Conservation (phyloP, 2,797 vertebrate genomes). For the Linurgus olivaceus region DNA sequence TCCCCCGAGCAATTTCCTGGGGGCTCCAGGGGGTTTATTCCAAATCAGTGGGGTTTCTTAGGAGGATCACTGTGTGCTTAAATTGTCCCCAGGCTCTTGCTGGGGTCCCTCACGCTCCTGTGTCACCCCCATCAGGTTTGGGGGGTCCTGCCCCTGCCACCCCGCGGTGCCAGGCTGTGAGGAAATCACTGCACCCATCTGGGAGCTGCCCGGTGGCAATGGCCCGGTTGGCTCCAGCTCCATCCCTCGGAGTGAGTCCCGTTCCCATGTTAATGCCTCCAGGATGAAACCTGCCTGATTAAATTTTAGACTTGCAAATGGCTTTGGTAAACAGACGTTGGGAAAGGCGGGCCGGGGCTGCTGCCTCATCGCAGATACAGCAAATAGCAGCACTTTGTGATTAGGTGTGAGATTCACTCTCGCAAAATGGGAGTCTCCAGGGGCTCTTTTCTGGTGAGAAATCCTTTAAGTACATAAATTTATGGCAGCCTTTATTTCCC, state of each 20-base stretch:
- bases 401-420: constrained; percentile 62
- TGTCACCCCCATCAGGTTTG: accelerated
- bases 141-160: neutral
- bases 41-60: accelerated
- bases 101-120: accelerated
- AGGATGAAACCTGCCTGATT: constrained; percentile 67
- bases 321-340: constrained; percentile 55
- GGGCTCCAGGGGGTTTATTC: accelerated
- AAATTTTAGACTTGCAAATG: constrained; percentile 74
- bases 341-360: constrained; percentile 56
- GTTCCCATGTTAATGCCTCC: constrained; percentile 49
- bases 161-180: neutral
- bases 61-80: neutral
- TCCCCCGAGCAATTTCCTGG: neutral
- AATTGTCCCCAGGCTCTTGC: neutral
- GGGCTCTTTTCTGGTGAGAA: constrained; percentile 64
- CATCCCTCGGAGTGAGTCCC: neutral
- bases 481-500: constrained; percentile 39
- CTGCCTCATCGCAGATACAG: constrained; percentile 10
- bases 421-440: constrained; percentile 47
- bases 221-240: neutral
- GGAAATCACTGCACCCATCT: neutral
- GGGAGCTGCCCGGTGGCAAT: accelerated
- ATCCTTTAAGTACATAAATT: constrained; percentile 65
- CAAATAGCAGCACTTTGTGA: constrained; percentile 46